Base-by-base conservation (phyloP, 2,113 vertebrate species). In the Stercorarius parasiticus region DNA sequence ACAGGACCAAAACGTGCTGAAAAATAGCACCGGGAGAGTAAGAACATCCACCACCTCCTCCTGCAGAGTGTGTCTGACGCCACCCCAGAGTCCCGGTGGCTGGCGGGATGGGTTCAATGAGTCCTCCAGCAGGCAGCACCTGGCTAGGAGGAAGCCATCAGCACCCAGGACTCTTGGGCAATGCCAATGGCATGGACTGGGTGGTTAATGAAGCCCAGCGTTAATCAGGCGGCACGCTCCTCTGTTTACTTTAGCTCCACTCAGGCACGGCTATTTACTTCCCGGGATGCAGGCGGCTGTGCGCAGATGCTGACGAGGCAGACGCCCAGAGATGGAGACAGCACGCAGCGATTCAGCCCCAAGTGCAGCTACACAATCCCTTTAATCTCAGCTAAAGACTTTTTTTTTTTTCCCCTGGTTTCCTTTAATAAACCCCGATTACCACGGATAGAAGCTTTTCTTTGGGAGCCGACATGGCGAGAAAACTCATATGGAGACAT, bases 331-430 rank as follows among this genome's bases (percentile, higher is more conserved):
- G 34, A 96, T 15, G 3, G 91, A 96, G 87, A 87, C 17, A 22
- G 88, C 76, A 38, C 88, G 0, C 26, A 59, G 95, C 92, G 34
- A 97, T 95, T 96, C 98, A 98, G 96, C 97, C 94, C 90, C 96
- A 94, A 98, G 88, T 90, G 95, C 92, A 96, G 93, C 96, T 93
- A 95, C 91, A 79, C 92, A 86, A 95, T 89, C 94, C 90, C 45
- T 86, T 95, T 97, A 98, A 97, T 98, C 96, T 97, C 96, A 47
- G 93, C 97, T 97, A 93, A 95, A 97, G 91, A 22, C 42, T 59
- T 23, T 10, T 23, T 76, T 40, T 73, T 29, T 14, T 9, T 13
- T 18, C 4, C 14, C 19, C 61, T 81, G 78, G 58, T 78, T 97
- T 97, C 73, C 76, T 89, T 97, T 93, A 96, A 96, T 94, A 97